Percentiles rank a stretch among this genome's conserved stretches.
Evolutionary conservation across 2,113 vertebrate species (phyloP).

Genomic region (Mormyrus iriodes): DNA sequence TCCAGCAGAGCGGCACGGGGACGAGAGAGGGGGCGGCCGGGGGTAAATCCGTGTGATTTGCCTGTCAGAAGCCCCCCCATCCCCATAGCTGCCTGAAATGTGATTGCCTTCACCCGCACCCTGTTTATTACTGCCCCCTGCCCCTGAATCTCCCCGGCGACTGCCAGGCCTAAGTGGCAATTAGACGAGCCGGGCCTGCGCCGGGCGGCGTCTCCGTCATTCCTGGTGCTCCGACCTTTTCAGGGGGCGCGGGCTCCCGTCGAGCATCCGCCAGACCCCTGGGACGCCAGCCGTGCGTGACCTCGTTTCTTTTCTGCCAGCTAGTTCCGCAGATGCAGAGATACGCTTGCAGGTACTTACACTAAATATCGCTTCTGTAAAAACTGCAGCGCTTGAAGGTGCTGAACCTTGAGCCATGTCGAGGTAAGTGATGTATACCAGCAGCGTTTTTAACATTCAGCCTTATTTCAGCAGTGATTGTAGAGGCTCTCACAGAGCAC

Average conservation of each 20-base stretch:
- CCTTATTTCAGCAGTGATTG: background rate
- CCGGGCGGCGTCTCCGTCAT: background rate
- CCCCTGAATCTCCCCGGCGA: no score
- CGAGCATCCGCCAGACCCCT: background rate
- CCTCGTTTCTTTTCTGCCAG: background rate
- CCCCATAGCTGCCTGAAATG: background rate
- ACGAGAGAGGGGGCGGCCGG: constrained; percentile 32
- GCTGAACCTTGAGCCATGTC: background rate
- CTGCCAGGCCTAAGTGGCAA: constrained; percentile 16
- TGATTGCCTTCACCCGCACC: background rate
- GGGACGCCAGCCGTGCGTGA: background rate
- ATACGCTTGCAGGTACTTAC: background rate
- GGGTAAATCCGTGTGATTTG: constrained; percentile 37
- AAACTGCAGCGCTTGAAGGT: background rate
- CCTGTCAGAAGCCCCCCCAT: constrained; percentile 22
- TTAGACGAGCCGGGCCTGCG: background rate
- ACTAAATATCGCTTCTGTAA: background rate
- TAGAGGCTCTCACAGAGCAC: background rate
- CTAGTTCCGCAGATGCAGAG: background rate
- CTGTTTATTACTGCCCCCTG: constrained; percentile 11
- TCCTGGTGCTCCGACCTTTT: background rate
- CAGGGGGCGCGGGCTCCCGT: background rate
- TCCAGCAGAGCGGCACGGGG: constrained; percentile 11
- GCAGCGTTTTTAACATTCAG: background rate
- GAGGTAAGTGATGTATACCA: background rate